A percentile compares a stretch with the other conserved stretches of the same genome.
phyloP scores from a whole-genome alignment of 2,888 invertebrate genomes.

The Adelphocoris suturalis region DNA sequence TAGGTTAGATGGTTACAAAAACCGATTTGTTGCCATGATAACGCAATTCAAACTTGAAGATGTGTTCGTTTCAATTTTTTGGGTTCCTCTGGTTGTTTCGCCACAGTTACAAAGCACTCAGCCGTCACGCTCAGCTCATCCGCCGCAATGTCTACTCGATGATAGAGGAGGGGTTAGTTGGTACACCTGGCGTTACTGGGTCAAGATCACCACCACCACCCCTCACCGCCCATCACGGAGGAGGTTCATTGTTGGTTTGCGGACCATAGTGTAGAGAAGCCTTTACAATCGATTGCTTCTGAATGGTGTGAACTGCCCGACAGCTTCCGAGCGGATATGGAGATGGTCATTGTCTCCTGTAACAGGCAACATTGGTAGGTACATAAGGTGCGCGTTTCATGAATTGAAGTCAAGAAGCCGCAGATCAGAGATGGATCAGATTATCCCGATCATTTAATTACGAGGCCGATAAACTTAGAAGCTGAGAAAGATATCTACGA shows the following conservation, averaged over 20 bases:
- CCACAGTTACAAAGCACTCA: background rate
- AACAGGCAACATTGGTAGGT: too few species aligned
- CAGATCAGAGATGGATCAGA: too few species aligned
- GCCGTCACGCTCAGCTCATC: constrained; percentile 50
- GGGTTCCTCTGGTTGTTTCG: background rate
- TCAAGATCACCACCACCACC: constrained; percentile 30
- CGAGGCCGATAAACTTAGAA: too few species aligned
- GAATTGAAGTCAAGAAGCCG: too few species aligned
- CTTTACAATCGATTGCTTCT: constrained; percentile 46
- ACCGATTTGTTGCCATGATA: too few species aligned
- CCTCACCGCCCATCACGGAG: background rate
- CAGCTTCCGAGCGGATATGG: constrained; percentile 20
- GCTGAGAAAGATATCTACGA: too few species aligned
- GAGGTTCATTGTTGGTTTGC: background rate
- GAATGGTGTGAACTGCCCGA: constrained; percentile 10
- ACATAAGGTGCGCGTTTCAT: too few species aligned
- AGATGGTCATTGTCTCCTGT: background rate
- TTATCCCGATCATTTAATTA: too few species aligned
- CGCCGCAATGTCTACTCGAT: constrained; percentile 21
- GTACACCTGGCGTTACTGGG: constrained; percentile 61
- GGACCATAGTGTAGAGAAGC: background rate
- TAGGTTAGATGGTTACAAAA: too few species aligned
- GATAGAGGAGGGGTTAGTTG: constrained; percentile 44
- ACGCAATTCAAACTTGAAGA: too few species aligned
- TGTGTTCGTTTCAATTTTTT: too few species aligned